A percentile compares a stretch with the other conserved stretches of the same genome.
These are phyloP conservation scores for Craterocephalus amniculus DNA, from an alignment of 2,797 vertebrate genomes.

Conservation along the genomic window DNA sequence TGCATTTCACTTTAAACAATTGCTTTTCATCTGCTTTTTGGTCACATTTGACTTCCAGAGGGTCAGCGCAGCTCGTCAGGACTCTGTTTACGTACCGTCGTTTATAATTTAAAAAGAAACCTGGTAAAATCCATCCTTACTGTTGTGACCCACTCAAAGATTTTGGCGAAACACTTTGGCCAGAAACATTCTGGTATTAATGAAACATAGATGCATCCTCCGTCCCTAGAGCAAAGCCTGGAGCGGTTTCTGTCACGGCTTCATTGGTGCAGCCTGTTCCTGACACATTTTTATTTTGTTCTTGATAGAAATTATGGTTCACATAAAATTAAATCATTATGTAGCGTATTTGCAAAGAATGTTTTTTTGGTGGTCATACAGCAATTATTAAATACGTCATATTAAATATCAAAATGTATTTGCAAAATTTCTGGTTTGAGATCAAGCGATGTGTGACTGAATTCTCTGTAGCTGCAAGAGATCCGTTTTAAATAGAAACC, in stretches of 20 bases:
- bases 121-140: background rate
- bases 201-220: conserved; percentile 57
- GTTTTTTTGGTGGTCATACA: conserved; percentile 35
- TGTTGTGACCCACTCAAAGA: conserved; percentile 29
- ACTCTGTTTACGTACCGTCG: background rate
- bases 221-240: conserved; percentile 49
- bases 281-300: conserved; percentile 26
- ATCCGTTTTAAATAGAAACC: background rate
- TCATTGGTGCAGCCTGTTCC: conserved; percentile 40
- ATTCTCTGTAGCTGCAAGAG: conserved; percentile 1
- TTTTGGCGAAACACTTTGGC: conserved; percentile 32
- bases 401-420: conserved; percentile 50
- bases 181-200: conserved; percentile 31
- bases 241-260: conserved; percentile 35
- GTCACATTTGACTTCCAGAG: conserved; percentile 7
- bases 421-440: conserved; percentile 24
- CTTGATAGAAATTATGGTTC: conserved; percentile 27
- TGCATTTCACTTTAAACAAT: conserved; percentile 5
- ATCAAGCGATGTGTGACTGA: conserved; percentile 2
- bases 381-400: conserved; percentile 49
- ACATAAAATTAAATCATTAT: conserved; percentile 41
- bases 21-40: conserved; percentile 15
- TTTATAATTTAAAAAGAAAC: conserved; percentile 3
- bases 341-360: conserved; percentile 38
- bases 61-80: conserved; percentile 4